Evolutionary conservation across 2,888 invertebrate genomes (phyloP).

Genomic region (Bembecia ichneumoniformis): DNA sequence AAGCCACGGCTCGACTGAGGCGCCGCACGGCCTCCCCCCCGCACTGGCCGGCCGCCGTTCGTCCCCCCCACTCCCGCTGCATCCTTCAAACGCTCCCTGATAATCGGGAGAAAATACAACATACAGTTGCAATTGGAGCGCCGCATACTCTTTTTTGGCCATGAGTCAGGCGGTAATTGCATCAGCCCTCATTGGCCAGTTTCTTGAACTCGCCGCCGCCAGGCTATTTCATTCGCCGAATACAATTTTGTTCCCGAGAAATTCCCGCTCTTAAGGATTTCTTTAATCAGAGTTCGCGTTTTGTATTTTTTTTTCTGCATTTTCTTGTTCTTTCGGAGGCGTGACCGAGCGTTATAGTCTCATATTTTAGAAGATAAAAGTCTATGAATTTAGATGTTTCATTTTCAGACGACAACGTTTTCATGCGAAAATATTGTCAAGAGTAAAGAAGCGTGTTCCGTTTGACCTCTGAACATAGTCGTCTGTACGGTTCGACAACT

Average conservation of each 20-base stretch:
- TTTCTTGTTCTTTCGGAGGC: conserved; percentile 15
- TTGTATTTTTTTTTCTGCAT: background rate
- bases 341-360: conserved; percentile 15
- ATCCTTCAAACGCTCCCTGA: conserved; percentile 62
- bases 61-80: conserved; percentile 32
- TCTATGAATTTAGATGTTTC: conserved; percentile 41
- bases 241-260: conserved; percentile 18
- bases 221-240: conserved; percentile 9
- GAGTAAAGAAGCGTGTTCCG: conserved; percentile 1
- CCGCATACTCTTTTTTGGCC: conserved; percentile 60
- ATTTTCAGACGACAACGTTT: conserved; percentile 20
- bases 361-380: conserved; percentile 22
- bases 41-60: background rate
- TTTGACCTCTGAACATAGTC: conserved; percentile 5
- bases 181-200: conserved; percentile 42
- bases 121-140: conserved; percentile 60
- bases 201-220: conserved; percentile 25
- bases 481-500: background rate
- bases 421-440: background rate
- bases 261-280: conserved; percentile 8
- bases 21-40: conserved; percentile 28
- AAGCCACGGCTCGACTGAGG: conserved; percentile 49
- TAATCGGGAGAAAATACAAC: conserved; percentile 66
- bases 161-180: conserved; percentile 60
- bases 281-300: conserved; percentile 7